Evolutionary conservation across 1,140 invertebrate genomes (phyloP).

Genomic region (Chymomyza costata): DNA sequence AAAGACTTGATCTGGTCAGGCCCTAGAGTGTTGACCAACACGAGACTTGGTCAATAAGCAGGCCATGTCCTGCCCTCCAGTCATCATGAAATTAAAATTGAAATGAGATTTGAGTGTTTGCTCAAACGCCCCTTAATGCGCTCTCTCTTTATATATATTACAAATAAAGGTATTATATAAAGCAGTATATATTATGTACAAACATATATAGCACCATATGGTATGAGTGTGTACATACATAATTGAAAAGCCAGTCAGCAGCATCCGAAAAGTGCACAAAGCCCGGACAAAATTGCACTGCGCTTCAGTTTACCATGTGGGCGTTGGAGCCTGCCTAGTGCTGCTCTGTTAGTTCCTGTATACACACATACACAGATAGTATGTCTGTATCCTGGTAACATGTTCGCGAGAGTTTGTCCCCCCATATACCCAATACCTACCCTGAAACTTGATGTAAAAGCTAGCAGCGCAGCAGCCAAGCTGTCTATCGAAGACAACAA

Average conservation of each 20-base stretch:
- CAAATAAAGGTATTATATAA: neutral
- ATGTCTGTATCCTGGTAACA: too few species aligned
- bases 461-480: conserved; percentile 7
- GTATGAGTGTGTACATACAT: too few species aligned
- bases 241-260: conserved; percentile 7
- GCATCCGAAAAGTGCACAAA: conserved; percentile 15
- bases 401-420: too few species aligned
- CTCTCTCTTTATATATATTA: too few species aligned
- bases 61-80: neutral
- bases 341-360: conserved; percentile 9
- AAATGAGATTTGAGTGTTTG: conserved; percentile 21
- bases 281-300: neutral
- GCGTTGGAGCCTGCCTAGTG: conserved; percentile 6
- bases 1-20: conserved; percentile 3
- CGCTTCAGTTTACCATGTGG: conserved; percentile 3
- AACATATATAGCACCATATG: conserved; percentile 1
- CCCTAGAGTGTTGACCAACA: conserved; percentile 1
- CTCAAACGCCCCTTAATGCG: neutral
- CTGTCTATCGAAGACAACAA: conserved; percentile 25
- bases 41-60: conserved; percentile 14
- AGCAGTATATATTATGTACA: neutral
- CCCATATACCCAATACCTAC: too few species aligned
- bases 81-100: conserved; percentile 32
- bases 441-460: too few species aligned
- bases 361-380: conserved; percentile 23